Conservation (phyloP, 2,113 vertebrate genomes). For the Alethe diademata region DNA sequence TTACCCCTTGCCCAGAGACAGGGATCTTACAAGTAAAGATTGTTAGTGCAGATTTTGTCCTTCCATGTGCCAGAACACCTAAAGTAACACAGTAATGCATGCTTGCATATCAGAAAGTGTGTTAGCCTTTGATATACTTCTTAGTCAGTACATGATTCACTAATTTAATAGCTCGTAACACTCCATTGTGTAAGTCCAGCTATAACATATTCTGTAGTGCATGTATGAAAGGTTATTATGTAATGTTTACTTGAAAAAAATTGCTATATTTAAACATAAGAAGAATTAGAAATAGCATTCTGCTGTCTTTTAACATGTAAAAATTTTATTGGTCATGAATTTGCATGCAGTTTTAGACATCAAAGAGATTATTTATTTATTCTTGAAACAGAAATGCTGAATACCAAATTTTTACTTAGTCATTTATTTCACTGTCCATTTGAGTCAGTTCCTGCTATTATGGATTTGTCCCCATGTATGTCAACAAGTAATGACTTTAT, state of each 20-base stretch:
- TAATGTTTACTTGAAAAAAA: conserved; percentile 37
- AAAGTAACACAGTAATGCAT: conserved; percentile 3
- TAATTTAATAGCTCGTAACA: conserved; percentile 66
- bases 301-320: not conserved
- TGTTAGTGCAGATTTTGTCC: not conserved
- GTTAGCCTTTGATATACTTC: conserved; percentile 39
- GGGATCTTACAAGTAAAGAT: not conserved
- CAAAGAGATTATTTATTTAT: not conserved
- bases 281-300: conserved; percentile 19
- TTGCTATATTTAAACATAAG: not conserved
- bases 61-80: not conserved
- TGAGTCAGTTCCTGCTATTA: not conserved
- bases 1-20: not conserved
- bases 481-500: not conserved
- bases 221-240: not conserved
- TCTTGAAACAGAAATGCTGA: not conserved
- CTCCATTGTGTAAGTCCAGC: conserved; percentile 48
- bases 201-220: conserved; percentile 35
- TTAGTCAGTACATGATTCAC: conserved; percentile 50
- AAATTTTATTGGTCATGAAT: not conserved
- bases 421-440: not conserved
- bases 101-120: conserved; percentile 13
- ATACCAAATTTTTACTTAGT: not conserved
- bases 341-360: not conserved
- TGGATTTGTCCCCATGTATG: not conserved